These are phyloP conservation scores for Cossypha polioptera DNA, from an alignment of 2,797 vertebrate species.

Conservation along the genomic window DNA sequence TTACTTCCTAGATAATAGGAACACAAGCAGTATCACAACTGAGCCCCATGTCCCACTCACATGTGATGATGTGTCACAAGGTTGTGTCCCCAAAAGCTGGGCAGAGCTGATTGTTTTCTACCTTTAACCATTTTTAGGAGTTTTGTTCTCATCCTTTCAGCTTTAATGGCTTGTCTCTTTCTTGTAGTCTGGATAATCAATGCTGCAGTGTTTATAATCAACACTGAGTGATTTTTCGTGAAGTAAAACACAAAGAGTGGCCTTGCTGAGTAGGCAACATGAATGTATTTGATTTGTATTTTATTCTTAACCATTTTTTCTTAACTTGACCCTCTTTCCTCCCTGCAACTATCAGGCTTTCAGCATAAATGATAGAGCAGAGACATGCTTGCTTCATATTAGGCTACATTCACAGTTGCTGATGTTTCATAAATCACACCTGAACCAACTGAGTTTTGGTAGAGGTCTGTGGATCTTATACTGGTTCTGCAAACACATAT, in stretches of 20 bases:
- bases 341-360: background rate
- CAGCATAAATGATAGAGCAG: background rate
- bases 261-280: background rate
- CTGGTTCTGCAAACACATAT: background rate
- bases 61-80: background rate
- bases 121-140: background rate
- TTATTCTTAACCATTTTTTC: background rate
- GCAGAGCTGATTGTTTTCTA: background rate
- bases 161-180: background rate
- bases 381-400: background rate
- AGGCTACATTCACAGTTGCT: background rate
- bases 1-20: background rate
- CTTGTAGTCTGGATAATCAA: background rate
- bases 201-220: background rate
- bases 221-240: constrained; percentile 1
- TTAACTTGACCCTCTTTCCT: background rate
- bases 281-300: background rate
- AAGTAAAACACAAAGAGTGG: background rate
- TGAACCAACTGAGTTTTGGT: background rate
- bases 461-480: background rate
- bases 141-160: background rate
- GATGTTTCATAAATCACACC: background rate
- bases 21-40: background rate
- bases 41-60: background rate
- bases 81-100: background rate